These are phyloP conservation scores for Atrina japonica DNA, from an alignment of 2,888 invertebrate species.

Conservation along the genomic window DNA sequence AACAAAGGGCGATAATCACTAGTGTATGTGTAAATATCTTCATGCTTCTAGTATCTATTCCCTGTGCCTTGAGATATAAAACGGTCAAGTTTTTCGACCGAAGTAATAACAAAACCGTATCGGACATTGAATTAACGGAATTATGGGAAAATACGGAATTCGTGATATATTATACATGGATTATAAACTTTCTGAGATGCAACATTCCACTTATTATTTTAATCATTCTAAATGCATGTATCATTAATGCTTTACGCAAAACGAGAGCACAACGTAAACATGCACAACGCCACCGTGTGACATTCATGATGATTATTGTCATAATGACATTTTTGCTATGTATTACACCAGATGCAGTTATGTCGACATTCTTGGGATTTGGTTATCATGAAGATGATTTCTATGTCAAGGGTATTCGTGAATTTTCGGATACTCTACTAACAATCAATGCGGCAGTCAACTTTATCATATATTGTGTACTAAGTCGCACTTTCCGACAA, in stretches of 20 bases:
- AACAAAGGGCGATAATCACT: slow-evolving; percentile 62
- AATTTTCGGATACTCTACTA: slow-evolving; percentile 73
- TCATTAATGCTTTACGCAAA: slow-evolving; percentile 66
- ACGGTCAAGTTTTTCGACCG: slow-evolving; percentile 48
- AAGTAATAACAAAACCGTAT: slow-evolving; percentile 41
- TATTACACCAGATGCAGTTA: slow-evolving; percentile 74
- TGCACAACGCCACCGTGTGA: slow-evolving; percentile 58
- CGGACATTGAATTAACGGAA: slow-evolving; percentile 52
- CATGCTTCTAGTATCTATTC: slow-evolving; percentile 65
- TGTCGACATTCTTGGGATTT: slow-evolving; percentile 72
- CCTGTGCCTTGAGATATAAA: slow-evolving; percentile 64
- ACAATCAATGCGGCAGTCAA: slow-evolving; percentile 74
- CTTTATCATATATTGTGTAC: slow-evolving; percentile 71
- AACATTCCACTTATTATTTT: slow-evolving; percentile 68
- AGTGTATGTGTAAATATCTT: slow-evolving; percentile 53
- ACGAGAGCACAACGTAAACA: slow-evolving; percentile 46
- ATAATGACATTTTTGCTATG: slow-evolving; percentile 75
- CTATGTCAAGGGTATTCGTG: slow-evolving; percentile 69
- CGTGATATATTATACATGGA: slow-evolving; percentile 59
- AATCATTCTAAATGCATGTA: slow-evolving; percentile 63
- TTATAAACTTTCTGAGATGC: slow-evolving; percentile 68
- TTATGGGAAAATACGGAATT: slow-evolving; percentile 60
- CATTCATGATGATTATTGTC: slow-evolving; percentile 74
- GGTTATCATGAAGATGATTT: slow-evolving; percentile 69
- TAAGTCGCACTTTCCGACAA: slow-evolving; percentile 71